Base-by-base conservation (phyloP, 2,113 vertebrate genomes). In the Xyrauchen texanus region DNA sequence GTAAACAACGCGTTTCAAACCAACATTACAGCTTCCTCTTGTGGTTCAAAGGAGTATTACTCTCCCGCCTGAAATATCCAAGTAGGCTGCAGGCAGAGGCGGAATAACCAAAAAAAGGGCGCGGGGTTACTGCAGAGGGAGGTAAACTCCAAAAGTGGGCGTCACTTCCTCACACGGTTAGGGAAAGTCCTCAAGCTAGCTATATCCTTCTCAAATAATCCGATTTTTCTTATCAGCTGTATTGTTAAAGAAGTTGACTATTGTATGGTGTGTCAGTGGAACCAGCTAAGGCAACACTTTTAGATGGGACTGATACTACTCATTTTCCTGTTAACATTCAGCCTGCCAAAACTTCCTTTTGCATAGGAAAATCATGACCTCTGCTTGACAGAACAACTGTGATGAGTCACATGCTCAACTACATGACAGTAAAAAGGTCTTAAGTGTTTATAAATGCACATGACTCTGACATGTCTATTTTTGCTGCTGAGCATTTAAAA, bases 361-460 rank as follows among this genome's bases (percentile, higher is more conserved):
- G 75, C 52, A 21, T 45, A 63, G 51, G 45, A 61, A 86, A 81
- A 83, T 58, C 7, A 57, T 12, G 16, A 44, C 70, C 53, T 55
- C 0, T 8, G 42, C 4, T 42, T 21, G 34, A 15, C 52, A 9
- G 1, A 7, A 69, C 11, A n/a, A 15, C n/a, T 46, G 2, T 42
- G 49, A 69, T 11, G 8, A 46, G 34, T 71, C 69, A 46, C 69
- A 46, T 60, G 53, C n/a, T 12, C 44, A 10, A n/a, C 12, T 46
- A 58, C 5, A 12, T 53, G 3, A 58, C 55, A 58, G 47, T 49
- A 49, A 49, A 49, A 49, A 7, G 47, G 47, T 7, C 8, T 7
- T 49, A 34, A 34, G 21, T 34, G 21, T 34, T 34, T 34, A 3
- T 34, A 34, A 34, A 34, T 34, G 21, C 21, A 34, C 21, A 34